These are phyloP conservation scores for Zeugodacus cucurbitae DNA, from an alignment of 1,140 invertebrate species.

Conservation along the genomic window DNA sequence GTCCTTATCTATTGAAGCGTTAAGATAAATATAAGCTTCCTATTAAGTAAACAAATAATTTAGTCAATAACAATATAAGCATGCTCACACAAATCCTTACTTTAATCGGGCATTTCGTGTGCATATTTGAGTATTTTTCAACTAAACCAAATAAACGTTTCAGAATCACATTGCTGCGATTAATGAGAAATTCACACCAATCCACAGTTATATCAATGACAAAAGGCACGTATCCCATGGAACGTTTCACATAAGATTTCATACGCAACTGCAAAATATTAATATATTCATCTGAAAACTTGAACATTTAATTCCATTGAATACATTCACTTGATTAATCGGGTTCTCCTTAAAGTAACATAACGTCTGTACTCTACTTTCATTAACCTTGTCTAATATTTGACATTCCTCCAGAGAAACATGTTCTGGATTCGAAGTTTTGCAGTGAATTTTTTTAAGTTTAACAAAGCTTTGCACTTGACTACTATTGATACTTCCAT, in stretches of 20 bases:
- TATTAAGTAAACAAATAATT: not conserved
- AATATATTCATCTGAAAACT: not conserved
- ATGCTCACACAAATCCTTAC: not conserved
- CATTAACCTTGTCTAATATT: not conserved
- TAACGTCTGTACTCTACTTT: not conserved
- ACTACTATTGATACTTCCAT: not conserved
- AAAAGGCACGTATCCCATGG: slow-evolving; percentile 9
- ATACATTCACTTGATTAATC: not conserved
- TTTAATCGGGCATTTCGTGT: not conserved
- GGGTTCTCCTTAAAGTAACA: not conserved
- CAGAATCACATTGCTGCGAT: not conserved
- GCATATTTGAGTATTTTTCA: not conserved
- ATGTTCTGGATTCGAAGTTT: not conserved
- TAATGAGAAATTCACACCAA: not conserved
- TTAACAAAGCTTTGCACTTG: not conserved
- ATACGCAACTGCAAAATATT: not conserved
- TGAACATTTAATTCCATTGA: not conserved
- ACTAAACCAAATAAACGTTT: not conserved
- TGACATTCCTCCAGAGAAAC: not conserved
- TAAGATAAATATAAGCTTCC: not conserved
- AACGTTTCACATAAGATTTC: not conserved
- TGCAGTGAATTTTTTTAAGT: not conserved
- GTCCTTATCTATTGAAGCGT: not conserved
- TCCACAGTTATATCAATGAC: slow-evolving; percentile 5
- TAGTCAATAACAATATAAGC: not conserved